Evolutionary conservation across 2,113 vertebrate species (phyloP).

Genomic region (Protobothrops flavoviridis): DNA sequence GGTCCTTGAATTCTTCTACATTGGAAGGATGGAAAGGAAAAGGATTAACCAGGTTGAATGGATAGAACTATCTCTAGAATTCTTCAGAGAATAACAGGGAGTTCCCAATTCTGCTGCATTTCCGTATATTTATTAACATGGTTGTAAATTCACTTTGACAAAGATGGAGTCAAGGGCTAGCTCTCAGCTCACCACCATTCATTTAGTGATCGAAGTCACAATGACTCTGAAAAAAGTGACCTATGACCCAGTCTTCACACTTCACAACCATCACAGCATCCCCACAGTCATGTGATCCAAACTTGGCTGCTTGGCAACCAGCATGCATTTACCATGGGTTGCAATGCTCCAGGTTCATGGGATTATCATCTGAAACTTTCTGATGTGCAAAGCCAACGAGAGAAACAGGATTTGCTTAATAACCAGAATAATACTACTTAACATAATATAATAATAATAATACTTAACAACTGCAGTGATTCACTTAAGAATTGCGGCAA

Average conservation of each 20-base stretch:
- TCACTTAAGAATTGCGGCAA: neutral
- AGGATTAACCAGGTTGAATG: neutral
- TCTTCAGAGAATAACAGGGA: neutral
- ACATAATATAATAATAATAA: too few species aligned
- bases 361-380: neutral
- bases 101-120: neutral
- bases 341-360: neutral
- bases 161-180: neutral
- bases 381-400: fast-evolving
- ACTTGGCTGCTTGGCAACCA: neutral
- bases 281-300: neutral
- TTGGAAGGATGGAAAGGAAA: neutral
- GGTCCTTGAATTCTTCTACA: neutral
- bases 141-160: neutral
- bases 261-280: neutral
- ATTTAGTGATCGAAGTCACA: neutral
- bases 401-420: neutral
- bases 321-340: neutral
- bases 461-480: neutral
- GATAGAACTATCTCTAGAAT: too few species aligned
- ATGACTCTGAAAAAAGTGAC: neutral
- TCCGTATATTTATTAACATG: neutral
- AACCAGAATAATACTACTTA: neutral
- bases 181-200: neutral
- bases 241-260: neutral